A percentile compares a stretch with the other conserved stretches of the same genome.
phyloP scores from a whole-genome alignment of 2,888 invertebrate genomes.

The Dendrolimus houi region DNA sequence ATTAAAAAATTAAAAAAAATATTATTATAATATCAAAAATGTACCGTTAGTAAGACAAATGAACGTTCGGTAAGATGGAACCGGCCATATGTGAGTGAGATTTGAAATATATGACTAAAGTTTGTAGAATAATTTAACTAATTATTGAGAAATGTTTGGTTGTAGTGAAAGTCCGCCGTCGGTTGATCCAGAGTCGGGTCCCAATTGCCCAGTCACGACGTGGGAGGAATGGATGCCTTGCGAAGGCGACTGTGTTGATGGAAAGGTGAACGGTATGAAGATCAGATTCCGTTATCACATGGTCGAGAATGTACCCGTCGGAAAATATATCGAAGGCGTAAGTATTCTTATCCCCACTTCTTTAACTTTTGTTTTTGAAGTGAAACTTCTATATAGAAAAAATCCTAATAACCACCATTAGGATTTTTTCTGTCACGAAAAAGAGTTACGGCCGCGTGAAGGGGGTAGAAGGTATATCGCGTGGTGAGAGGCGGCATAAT shows the following conservation, averaged over 20 bases:
- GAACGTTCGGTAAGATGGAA: not conserved
- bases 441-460: no score
- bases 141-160: not conserved
- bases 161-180: slow-evolving; percentile 31
- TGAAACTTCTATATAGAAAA: no score
- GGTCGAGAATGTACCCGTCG: slow-evolving; percentile 34
- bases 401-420: no score
- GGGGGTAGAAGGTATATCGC: no score
- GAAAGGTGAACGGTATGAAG: slow-evolving; percentile 33
- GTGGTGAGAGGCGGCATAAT: no score
- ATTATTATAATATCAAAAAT: no score
- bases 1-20: no score
- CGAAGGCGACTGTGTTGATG: slow-evolving; percentile 42
- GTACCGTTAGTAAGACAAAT: not conserved
- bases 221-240: slow-evolving; percentile 59
- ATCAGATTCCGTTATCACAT: slow-evolving; percentile 42
- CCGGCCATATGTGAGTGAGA: not conserved
- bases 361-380: no score
- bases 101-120: not conserved
- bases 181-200: slow-evolving; percentile 32
- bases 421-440: no score
- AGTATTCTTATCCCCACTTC: slow-evolving; percentile 5
- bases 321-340: slow-evolving; percentile 29
- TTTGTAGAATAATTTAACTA: not conserved
- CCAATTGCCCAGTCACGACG: slow-evolving; percentile 43